Evolutionary conservation across 2,797 vertebrate species (phyloP).

Genomic region (Etheostoma nigrum): DNA sequence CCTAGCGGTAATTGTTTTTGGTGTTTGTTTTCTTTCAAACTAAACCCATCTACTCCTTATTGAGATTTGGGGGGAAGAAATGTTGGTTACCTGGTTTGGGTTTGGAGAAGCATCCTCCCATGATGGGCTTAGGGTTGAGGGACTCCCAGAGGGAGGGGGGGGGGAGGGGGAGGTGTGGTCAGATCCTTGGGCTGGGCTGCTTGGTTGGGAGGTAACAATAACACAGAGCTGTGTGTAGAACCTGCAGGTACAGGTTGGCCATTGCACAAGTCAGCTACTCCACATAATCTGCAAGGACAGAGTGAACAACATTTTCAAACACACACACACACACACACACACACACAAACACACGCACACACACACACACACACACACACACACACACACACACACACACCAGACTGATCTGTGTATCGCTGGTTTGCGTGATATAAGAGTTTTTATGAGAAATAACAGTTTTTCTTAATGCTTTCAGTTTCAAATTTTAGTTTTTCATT

Average conservation of each 20-base stretch:
- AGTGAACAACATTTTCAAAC: conserved; percentile 12
- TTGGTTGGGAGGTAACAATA: conserved; percentile 66
- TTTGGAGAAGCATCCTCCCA: conserved; percentile 97
- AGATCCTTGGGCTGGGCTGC: conserved; percentile 70
- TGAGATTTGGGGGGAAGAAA: background rate
- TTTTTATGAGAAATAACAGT: background rate
- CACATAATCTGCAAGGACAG: conserved; percentile 71
- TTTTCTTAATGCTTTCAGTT: background rate
- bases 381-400: no score
- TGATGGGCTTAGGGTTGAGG: conserved; percentile 81
- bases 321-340: background rate
- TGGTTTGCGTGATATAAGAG: background rate
- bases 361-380: background rate
- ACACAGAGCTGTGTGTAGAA: conserved; percentile 72
- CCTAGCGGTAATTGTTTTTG: background rate
- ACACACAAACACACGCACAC: no score
- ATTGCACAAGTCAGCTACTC: conserved; percentile 83
- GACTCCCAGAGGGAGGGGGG: conserved; percentile 69
- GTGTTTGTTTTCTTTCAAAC: background rate
- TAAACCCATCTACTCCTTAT: background rate
- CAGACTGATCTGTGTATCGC: background rate
- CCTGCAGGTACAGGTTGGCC: conserved; percentile 79
- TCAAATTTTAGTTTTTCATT: background rate
- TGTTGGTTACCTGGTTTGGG: conserved; percentile 91
- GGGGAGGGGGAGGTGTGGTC: conserved; percentile 62